phyloP scores from a whole-genome alignment of 2,797 vertebrate species.

The Coregonus suidteri region DNA sequence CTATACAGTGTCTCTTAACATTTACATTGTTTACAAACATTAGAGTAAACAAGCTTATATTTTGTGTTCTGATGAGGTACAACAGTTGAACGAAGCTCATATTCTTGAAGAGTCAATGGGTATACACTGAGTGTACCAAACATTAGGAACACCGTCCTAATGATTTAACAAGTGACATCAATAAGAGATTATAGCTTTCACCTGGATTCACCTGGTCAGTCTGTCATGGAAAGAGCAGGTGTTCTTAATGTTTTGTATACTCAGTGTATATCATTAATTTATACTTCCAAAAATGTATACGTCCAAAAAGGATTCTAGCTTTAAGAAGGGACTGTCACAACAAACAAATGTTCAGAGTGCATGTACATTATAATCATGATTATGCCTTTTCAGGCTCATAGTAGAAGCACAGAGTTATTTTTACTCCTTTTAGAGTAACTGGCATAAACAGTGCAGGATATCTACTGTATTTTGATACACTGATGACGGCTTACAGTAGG shows the following conservation, averaged over 20 bases:
- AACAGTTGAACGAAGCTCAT: no score
- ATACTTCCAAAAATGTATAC: not conserved
- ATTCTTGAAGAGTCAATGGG: no score
- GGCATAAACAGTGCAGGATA: constrained; percentile 5
- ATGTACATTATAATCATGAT: not conserved
- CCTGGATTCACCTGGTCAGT: no score
- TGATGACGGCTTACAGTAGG: not conserved
- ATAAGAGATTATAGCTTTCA: no score
- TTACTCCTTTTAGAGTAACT: constrained; percentile 9
- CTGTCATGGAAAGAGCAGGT: no score
- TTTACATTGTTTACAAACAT: no score
- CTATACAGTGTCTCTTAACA: no score
- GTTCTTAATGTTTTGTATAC: not conserved
- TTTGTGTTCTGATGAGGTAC: no score
- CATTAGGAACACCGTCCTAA: constrained; percentile 37
- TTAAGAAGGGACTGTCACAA: not conserved
- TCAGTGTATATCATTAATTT: not conserved
- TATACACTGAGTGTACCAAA: no score
- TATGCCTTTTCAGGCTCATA: constrained; percentile 11
- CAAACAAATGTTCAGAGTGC: not conserved
- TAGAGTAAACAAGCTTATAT: no score
- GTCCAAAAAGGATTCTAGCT: not conserved
- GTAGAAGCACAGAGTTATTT: not conserved
- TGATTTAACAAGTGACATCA: constrained; percentile 10
- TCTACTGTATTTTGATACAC: not conserved